Percentiles rank a stretch among this genome's conserved stretches.
Evolutionary conservation across 2,797 vertebrate genomes (phyloP).

Genomic region (Chiroxiphia lanceolata): DNA sequence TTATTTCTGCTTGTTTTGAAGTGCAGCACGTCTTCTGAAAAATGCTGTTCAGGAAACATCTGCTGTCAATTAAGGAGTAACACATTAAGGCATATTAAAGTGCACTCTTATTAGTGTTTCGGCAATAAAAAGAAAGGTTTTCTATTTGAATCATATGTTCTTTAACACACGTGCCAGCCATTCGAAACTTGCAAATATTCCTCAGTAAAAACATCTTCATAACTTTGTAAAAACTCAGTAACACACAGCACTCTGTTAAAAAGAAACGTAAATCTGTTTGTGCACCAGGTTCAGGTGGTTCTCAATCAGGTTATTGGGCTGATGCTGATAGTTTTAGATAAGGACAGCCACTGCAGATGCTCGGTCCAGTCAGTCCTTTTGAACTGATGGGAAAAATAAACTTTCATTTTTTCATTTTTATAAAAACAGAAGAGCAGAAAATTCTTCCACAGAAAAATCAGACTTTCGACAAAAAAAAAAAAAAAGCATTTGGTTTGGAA

Average conservation of each 20-base stretch:
- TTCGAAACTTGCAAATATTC: constrained; percentile 52
- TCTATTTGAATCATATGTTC: constrained; percentile 65
- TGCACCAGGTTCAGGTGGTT: not conserved
- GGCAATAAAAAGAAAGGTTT: constrained; percentile 68
- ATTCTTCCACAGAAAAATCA: not conserved
- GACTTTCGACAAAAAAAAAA: not conserved
- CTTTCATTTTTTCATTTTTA: not conserved
- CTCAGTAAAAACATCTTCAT: constrained; percentile 54
- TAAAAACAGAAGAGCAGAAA: not conserved
- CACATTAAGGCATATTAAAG: constrained; percentile 73
- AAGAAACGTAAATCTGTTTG: not conserved
- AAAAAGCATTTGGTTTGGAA: not conserved
- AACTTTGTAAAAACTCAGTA: constrained; percentile 13
- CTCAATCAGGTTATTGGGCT: not conserved
- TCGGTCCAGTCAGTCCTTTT: not conserved
- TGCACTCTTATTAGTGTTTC: constrained; percentile 71
- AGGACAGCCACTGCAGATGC: not conserved
- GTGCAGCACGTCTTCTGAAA: constrained; percentile 40
- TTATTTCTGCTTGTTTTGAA: constrained; percentile 70
- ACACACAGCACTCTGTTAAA: not conserved
- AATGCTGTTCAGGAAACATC: constrained; percentile 67
- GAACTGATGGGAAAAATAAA: not conserved
- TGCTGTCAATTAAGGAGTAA: constrained; percentile 72
- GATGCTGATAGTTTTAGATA: not conserved
- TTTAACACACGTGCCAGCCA: constrained; percentile 64